phyloP scores from a whole-genome alignment of 2,888 invertebrate genomes.

The Synanthedon myopaeformis region DNA sequence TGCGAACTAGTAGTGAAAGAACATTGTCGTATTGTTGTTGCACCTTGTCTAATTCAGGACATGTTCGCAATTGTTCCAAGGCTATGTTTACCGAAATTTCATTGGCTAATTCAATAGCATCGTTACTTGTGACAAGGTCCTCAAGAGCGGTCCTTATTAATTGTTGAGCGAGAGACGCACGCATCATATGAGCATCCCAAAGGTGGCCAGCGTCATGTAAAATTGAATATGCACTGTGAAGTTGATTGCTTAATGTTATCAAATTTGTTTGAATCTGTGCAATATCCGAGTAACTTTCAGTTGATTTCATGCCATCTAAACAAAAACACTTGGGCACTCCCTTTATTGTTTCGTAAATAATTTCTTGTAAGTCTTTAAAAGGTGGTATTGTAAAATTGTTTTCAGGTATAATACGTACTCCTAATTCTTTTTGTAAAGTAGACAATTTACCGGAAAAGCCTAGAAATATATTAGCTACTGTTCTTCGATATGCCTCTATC shows the following conservation, averaged over 20 bases:
- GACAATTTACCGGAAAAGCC: constrained; percentile 27
- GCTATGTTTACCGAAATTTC: constrained; percentile 40
- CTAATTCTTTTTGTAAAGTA: constrained; percentile 20
- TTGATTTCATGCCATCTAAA: background rate
- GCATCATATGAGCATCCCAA: constrained; percentile 46
- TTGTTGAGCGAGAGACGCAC: constrained; percentile 41
- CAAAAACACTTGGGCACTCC: background rate
- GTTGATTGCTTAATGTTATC: constrained; percentile 21
- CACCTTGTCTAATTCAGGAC: constrained; percentile 37
- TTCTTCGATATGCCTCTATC: constrained; percentile 33
- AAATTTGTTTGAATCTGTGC: background rate
- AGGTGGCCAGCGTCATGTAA: constrained; percentile 44
- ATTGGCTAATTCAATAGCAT: constrained; percentile 33
- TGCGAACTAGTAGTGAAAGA: constrained; percentile 25
- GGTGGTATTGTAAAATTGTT: background rate
- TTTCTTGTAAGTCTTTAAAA: constrained; percentile 14
- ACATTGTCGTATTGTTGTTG: constrained; percentile 25
- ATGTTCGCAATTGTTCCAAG: constrained; percentile 35
- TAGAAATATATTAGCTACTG: constrained; percentile 25
- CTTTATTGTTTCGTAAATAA: constrained; percentile 16
- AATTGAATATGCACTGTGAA: constrained; percentile 37
- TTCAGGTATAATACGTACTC: background rate
- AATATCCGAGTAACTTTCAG: background rate
- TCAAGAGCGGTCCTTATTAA: constrained; percentile 48
- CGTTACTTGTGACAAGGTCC: constrained; percentile 43